phyloP scores from a whole-genome alignment of 2,888 invertebrate species.

The Priapulus caudatus region DNA sequence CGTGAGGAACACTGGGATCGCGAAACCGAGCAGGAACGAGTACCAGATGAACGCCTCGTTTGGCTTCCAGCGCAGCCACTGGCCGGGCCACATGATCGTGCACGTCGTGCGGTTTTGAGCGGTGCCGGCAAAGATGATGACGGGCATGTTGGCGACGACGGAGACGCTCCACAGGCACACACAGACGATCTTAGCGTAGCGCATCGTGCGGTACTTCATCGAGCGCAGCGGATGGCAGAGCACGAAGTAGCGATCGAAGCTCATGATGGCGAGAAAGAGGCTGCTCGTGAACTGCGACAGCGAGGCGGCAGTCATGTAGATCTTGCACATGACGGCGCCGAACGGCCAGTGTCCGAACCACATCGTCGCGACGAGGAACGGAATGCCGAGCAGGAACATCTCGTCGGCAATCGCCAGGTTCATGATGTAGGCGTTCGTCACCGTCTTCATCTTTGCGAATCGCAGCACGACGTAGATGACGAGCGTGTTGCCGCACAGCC shows the following conservation, averaged over 20 bases:
- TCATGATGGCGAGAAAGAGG: background rate
- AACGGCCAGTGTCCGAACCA: slow-evolving; percentile 3
- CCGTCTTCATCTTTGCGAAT: background rate
- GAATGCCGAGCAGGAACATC: background rate
- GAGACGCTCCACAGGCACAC: slow-evolving; percentile 73
- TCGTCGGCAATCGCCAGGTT: slow-evolving; percentile 38
- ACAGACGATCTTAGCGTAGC: slow-evolving; percentile 64
- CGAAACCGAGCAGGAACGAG: slow-evolving; percentile 32
- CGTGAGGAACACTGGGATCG: background rate
- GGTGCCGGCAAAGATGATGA: background rate
- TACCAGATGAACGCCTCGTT: slow-evolving; percentile 72
- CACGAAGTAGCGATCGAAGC: background rate
- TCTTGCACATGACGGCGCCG: background rate
- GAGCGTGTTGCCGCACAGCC: background rate
- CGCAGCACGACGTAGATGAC: background rate
- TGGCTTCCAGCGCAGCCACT: slow-evolving; percentile 29
- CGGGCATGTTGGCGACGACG: slow-evolving; percentile 30
- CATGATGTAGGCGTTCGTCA: background rate
- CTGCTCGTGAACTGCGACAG: background rate
- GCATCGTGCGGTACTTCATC: slow-evolving; percentile 68
- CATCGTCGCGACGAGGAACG: background rate
- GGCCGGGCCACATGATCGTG: slow-evolving; percentile 42
- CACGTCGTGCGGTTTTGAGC: slow-evolving; percentile 45
- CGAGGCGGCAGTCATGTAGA: background rate
- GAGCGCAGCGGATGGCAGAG: slow-evolving; percentile 59